A percentile compares a stretch with the other conserved stretches of the same genome.
Evolutionary conservation across 2,797 vertebrate species (phyloP).

Genomic region (Notolepis coatsorum): DNA sequence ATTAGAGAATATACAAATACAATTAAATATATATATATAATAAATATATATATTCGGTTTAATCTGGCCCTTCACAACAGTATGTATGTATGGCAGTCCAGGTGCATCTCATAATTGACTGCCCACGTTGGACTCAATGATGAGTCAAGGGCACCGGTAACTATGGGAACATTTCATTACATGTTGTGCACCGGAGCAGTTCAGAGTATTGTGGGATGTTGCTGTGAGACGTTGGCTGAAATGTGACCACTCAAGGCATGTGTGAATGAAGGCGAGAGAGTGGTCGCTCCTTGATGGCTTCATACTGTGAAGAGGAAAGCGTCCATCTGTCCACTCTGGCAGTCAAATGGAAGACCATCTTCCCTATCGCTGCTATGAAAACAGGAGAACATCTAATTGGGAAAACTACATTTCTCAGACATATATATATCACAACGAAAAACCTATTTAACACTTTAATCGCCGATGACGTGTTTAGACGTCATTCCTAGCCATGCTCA

Average conservation of each 20-base stretch:
- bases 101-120: conserved; percentile 47
- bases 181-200: conserved; percentile 35
- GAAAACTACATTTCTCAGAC: neutral
- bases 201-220: conserved; percentile 35
- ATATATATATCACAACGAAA: conserved; percentile 4
- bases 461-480: too few relatives aligned
- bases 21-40: too few relatives aligned
- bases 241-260: conserved; percentile 14
- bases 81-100: too few relatives aligned
- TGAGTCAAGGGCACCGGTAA: conserved; percentile 65
- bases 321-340: neutral
- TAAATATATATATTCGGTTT: neutral
- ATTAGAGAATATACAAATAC: too few relatives aligned
- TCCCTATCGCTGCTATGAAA: neutral
- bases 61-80: too few relatives aligned
- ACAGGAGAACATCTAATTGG: conserved; percentile 13
- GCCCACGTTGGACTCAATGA: conserved; percentile 37
- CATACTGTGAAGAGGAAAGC: too few relatives aligned
- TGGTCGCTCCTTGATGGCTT: neutral
- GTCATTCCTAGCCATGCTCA: too few relatives aligned
- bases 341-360: conserved; percentile 17
- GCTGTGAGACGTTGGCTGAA: conserved; percentile 33
- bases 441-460: conserved; percentile 8
- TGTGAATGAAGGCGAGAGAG: conserved; percentile 12
- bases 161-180: conserved; percentile 56